Base-by-base conservation (phyloP, 1,140 invertebrate genomes). In the Nasonia longicornis region DNA sequence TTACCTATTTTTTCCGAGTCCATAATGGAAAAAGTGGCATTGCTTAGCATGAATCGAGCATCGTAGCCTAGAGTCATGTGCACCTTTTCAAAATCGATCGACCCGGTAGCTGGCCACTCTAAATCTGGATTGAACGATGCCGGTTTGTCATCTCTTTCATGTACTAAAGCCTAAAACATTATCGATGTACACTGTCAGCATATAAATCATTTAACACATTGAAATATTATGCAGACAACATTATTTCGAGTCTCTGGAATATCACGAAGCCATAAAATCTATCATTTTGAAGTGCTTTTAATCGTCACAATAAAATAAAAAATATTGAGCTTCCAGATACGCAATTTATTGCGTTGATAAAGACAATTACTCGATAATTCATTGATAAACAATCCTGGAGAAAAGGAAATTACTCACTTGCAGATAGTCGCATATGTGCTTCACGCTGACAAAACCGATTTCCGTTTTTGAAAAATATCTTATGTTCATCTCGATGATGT, bases 401-500 rank as follows among this genome's bases (percentile, higher is more conserved):
- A n/a, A 1, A n/a, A 20, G 16, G 52, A 58, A 71, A 14, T 42
- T 10, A 87, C 80, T 86, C 84, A 91, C 90, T 67, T 85, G 84
- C 1, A 90, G 78, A 67, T 91, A 91, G 22, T 85, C 80, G 45
- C 85, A 88, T n/a, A 92, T 91, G 74, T 88, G 87, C 84, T 92
- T 90, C 0, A 92, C 88, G 48, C 94, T 94, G 14, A 94, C 93
- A 86, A 96, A 94, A 73, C 93, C 91, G 8, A 93, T 89, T 87
- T 95, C 94, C 2, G 92, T 91, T 85, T 95, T 94, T 31, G 93
- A 93, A 80, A 93, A 91, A 66, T 94, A 87, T 84, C 94, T 89
- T 1, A 94, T 92, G 8, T 94, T 93, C 84, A 93, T 95, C 86
- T 95, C 94, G 84, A 95, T 94, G 16, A 88, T 84, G 8, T 94